A percentile compares a stretch with the other conserved stretches of the same genome.
Evolutionary conservation across 1,140 invertebrate species (phyloP).

Genomic region (Philotrypesis tridentata): DNA sequence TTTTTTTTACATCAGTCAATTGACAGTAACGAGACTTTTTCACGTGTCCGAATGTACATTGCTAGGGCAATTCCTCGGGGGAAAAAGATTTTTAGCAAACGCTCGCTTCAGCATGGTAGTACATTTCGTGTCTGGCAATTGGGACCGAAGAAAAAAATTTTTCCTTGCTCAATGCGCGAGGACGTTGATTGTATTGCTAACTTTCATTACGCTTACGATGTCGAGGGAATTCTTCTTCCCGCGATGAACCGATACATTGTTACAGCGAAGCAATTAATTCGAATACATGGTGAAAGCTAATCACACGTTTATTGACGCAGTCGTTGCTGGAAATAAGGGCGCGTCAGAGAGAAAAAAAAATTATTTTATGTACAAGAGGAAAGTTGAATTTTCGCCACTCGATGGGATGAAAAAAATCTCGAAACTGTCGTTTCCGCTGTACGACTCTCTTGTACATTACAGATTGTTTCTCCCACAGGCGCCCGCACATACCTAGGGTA

Average conservation of each 20-base stretch:
- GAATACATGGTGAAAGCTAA: no score
- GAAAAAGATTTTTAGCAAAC: background rate
- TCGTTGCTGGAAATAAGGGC: no score
- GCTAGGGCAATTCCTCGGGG: background rate
- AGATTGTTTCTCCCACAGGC: conserved; percentile 26
- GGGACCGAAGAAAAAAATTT: no score
- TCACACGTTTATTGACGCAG: no score
- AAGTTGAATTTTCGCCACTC: background rate
- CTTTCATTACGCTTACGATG: no score
- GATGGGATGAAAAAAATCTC: conserved; percentile 35
- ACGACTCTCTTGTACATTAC: conserved; percentile 21
- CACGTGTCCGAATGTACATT: background rate
- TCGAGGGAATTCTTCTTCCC: no score
- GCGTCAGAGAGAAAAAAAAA: background rate
- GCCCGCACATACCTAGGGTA: conserved; percentile 31
- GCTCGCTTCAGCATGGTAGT: no score
- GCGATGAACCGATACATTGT: no score
- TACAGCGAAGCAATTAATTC: no score
- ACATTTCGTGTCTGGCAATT: no score
- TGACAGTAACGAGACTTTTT: conserved; percentile 45
- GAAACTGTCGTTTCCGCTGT: conserved; percentile 39
- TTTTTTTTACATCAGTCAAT: conserved; percentile 47
- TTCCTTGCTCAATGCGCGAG: no score
- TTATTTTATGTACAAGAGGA: background rate
- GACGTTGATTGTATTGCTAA: no score